A percentile compares a stretch with the other conserved stretches of the same genome.
Conservation (phyloP, 1,140 invertebrate genomes). For the Drosophila bocki region DNA sequence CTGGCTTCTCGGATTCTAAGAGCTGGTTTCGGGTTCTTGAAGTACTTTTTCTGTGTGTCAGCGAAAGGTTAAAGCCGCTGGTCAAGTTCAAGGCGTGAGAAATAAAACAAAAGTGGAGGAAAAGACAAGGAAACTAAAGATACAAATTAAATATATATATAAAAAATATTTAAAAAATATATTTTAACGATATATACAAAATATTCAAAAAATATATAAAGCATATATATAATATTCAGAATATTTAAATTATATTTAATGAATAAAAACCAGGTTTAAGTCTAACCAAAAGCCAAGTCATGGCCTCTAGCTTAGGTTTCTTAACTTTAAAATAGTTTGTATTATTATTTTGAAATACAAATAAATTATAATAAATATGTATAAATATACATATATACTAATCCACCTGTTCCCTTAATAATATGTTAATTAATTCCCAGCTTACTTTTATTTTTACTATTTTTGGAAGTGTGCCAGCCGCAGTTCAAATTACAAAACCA, state of each 20-base stretch:
- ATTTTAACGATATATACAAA: too few species aligned
- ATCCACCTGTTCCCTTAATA: background rate
- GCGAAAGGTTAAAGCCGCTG: slow-evolving; percentile 41
- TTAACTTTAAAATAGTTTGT: background rate
- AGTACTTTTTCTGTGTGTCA: slow-evolving; percentile 26
- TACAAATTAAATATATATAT: too few species aligned
- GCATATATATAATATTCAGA: background rate
- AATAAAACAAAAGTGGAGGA: slow-evolving; percentile 33
- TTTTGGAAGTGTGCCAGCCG: slow-evolving; percentile 17
- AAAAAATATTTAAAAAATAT: too few species aligned
- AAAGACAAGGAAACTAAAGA: background rate
- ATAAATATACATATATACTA: too few species aligned
- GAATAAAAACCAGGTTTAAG: background rate
- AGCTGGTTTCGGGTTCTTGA: background rate
- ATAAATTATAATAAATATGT: background rate
- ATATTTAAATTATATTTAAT: background rate
- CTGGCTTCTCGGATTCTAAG: background rate
- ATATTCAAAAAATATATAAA: background rate
- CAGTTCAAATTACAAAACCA: slow-evolving; percentile 39
- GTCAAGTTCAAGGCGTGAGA: slow-evolving; percentile 57
- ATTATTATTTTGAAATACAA: background rate
- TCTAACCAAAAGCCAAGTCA: too few species aligned
- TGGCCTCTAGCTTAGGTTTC: too few species aligned
- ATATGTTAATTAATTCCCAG: background rate
- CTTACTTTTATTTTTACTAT: background rate